Conservation (phyloP, 2,797 vertebrate species). For the Onychomys arenicola region DNA sequence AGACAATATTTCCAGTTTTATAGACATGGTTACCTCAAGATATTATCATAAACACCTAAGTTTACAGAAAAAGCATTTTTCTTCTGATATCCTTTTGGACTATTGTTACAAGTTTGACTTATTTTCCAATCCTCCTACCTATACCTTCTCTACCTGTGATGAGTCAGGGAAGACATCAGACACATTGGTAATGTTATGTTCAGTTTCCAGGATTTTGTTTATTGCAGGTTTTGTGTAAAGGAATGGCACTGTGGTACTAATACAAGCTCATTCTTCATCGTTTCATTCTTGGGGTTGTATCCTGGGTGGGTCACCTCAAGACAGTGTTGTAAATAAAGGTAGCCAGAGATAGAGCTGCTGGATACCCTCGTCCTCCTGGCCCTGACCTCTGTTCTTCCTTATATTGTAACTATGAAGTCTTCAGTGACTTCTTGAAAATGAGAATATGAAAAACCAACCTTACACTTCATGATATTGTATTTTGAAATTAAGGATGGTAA, state of each 20-base stretch:
- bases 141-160: no score
- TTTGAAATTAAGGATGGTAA: background rate
- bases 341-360: background rate
- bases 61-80: background rate
- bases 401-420: background rate
- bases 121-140: background rate
- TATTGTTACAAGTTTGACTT: background rate
- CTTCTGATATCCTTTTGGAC: background rate
- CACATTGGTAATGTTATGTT: background rate
- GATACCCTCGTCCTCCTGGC: rapidly evolving
- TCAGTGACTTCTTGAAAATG: background rate
- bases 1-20: background rate
- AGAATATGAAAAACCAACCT: background rate
- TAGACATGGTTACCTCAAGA: background rate
- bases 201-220: background rate
- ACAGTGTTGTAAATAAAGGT: background rate
- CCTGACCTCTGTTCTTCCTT: background rate
- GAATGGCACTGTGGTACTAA: background rate
- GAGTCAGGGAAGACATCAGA: background rate
- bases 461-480: background rate
- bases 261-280: background rate
- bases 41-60: background rate
- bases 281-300: background rate
- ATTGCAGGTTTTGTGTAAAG: background rate
- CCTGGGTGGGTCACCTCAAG: background rate